Base-by-base conservation (phyloP, 2,113 vertebrate genomes). In the Gallinago media region DNA sequence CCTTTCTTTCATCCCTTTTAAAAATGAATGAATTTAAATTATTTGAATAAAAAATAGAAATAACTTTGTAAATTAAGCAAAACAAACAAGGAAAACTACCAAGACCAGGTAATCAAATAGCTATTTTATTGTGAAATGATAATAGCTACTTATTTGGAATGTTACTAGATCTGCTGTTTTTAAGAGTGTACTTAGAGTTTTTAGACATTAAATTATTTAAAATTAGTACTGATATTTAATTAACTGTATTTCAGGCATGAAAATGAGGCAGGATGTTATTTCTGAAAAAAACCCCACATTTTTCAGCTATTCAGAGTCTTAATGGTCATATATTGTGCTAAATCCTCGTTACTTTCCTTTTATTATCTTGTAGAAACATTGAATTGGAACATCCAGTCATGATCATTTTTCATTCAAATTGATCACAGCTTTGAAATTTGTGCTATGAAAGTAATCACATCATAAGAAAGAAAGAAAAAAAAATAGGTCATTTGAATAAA, bases 401-500 rank as follows among this genome's bases (percentile, higher is more conserved):
- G 75, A 94, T 81, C 2, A 78, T 81, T 96, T 93, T 84, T 90
- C 76, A 81, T 85, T 95, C 85, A 93, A 90, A 93, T 74, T 85
- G 42, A 92, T 96, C 88, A 83, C 36, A 85, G 75, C 73, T 86
- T 94, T 90, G 61, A 89, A 92, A 87, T 42, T 61, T 82, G 36
- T 89, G 61, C 72, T 76, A 5, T 61, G 61, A 85, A 94, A 92
- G 61, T 82, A 88, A 94, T 91, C 50, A 32, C 76, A 91, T 80
- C 55, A 50, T 40, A 80, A 85, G 77, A 65, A 80, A 70, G 68
- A 76, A 18, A 81, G 65, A 66, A 12, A 36, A 79, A 95, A 93
- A 94, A 70, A 25, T 56, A 89, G 94, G 82, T 93, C 72, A 94
- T 84, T 92, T 93, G 68, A 92, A 96, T 93, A 78, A 82, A 89